Percentiles rank a stretch among this genome's conserved stretches.
These are phyloP conservation scores for Drosophila mettleri DNA, from an alignment of 2,888 invertebrate species.

Conservation along the genomic window DNA sequence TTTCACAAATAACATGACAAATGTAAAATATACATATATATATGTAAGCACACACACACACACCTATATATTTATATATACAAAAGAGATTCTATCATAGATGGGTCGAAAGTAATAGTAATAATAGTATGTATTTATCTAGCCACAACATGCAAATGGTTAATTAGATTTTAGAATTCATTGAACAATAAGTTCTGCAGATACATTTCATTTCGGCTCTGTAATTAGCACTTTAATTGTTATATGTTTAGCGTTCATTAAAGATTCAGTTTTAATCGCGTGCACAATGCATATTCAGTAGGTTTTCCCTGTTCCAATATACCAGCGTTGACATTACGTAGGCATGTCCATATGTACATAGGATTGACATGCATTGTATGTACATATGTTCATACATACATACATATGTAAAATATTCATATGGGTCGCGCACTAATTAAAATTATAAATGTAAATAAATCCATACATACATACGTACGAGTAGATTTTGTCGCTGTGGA, in stretches of 20 bases:
- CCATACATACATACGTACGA: too few relatives aligned
- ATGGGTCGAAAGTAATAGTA: conserved; percentile 5
- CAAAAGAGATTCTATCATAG: conserved; percentile 17
- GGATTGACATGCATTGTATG: neutral
- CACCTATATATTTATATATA: neutral
- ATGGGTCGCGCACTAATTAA: neutral
- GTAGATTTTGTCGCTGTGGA: conserved; percentile 31
- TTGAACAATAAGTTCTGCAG: conserved; percentile 4
- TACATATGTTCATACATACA: neutral
- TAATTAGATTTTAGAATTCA: conserved; percentile 27
- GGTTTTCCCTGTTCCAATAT: conserved; percentile 18
- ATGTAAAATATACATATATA: conserved; percentile 14
- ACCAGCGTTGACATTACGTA: conserved; percentile 4
- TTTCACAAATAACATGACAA: neutral
- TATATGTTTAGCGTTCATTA: conserved; percentile 55
- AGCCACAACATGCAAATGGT: conserved; percentile 31
- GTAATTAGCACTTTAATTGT: conserved; percentile 66
- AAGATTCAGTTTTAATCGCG: conserved; percentile 22
- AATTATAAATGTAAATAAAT: too few relatives aligned
- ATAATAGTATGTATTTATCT: conserved; percentile 15
- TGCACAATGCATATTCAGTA: conserved; percentile 11
- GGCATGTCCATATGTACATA: neutral
- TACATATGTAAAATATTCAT: conserved; percentile 9
- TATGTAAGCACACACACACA: too few relatives aligned
- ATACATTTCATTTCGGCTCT: conserved; percentile 11